A percentile compares a stretch with the other conserved stretches of the same genome.
These are phyloP conservation scores for Cathartes aura DNA, from an alignment of 2,113 vertebrate species.

Conservation along the genomic window DNA sequence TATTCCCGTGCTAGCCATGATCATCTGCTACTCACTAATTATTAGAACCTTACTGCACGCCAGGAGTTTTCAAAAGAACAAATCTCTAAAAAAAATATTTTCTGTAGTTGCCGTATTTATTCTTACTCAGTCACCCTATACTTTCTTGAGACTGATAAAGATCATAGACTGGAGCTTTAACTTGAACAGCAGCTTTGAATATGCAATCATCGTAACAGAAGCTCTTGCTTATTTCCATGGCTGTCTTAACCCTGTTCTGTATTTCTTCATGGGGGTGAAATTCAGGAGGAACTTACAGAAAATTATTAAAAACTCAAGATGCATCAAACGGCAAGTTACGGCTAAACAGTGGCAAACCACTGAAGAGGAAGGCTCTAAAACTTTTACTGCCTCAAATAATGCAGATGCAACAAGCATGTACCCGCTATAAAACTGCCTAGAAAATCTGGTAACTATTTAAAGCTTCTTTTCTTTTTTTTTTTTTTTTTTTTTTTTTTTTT, in stretches of 20 bases:
- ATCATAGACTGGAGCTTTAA: background rate
- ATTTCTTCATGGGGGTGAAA: slow-evolving; percentile 72
- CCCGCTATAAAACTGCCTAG: background rate
- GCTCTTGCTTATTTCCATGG: slow-evolving; percentile 68
- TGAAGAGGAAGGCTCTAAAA: slow-evolving; percentile 54
- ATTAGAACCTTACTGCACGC: slow-evolving; percentile 53
- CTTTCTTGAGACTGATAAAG: slow-evolving; percentile 37
- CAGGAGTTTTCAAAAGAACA: slow-evolving; percentile 65
- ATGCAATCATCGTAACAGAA: slow-evolving; percentile 41
- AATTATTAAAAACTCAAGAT: slow-evolving; percentile 51
- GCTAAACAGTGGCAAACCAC: background rate
- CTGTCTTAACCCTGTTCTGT: slow-evolving; percentile 76
- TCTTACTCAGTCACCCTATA: slow-evolving; percentile 69
- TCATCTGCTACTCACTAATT: slow-evolving; percentile 68
- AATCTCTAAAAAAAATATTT: slow-evolving; percentile 69
- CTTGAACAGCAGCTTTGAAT: background rate
- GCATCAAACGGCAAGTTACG: background rate
- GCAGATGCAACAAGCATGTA: slow-evolving; percentile 45
- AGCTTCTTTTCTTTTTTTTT: background rate
- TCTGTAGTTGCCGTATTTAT: slow-evolving; percentile 63
- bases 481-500: background rate
- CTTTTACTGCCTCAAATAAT: slow-evolving; percentile 21
- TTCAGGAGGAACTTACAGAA: slow-evolving; percentile 72
- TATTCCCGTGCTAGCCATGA: slow-evolving; percentile 59
- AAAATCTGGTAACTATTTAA: background rate